Evolutionary conservation across 2,113 vertebrate genomes (phyloP).

Genomic region (Trichechus manatus): DNA sequence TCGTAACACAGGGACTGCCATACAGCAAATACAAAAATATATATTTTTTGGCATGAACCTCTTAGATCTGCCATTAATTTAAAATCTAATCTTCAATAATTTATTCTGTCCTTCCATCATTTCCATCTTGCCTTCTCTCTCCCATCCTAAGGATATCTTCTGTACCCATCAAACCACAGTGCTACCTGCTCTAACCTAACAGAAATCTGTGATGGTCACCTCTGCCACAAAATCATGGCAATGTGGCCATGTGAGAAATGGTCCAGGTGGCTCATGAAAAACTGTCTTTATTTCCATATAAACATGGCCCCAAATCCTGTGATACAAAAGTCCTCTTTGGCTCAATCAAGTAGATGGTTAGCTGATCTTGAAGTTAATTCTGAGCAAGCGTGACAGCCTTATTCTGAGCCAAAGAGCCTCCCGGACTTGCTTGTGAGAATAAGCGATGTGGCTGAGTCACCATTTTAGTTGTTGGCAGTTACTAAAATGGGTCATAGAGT

Average conservation of each 20-base stretch:
- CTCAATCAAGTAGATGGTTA: constrained; percentile 14
- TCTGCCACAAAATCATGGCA: neutral
- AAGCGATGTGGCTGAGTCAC: neutral
- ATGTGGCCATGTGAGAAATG: neutral
- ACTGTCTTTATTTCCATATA: constrained; percentile 26
- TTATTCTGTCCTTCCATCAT: neutral
- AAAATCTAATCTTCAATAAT: constrained; percentile 34
- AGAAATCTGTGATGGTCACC: neutral
- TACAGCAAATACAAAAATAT: neutral
- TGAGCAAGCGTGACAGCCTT: neutral
- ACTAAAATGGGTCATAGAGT: neutral
- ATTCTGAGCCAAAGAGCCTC: constrained; percentile 18
- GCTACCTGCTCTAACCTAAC: neutral
- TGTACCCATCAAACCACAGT: neutral
- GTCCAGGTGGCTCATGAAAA: neutral
- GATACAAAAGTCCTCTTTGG: constrained; percentile 37
- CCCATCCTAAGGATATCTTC: neutral
- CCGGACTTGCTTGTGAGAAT: neutral
- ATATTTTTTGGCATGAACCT: neutral
- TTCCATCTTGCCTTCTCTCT: neutral
- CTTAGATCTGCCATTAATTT: constrained; percentile 38
- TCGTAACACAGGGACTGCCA: too few relatives aligned
- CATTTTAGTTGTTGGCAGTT: neutral
- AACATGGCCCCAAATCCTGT: neutral
- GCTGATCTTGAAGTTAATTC: constrained; percentile 24